Base-by-base conservation (phyloP, 2,888 invertebrate genomes). In the Tachina grossa region DNA sequence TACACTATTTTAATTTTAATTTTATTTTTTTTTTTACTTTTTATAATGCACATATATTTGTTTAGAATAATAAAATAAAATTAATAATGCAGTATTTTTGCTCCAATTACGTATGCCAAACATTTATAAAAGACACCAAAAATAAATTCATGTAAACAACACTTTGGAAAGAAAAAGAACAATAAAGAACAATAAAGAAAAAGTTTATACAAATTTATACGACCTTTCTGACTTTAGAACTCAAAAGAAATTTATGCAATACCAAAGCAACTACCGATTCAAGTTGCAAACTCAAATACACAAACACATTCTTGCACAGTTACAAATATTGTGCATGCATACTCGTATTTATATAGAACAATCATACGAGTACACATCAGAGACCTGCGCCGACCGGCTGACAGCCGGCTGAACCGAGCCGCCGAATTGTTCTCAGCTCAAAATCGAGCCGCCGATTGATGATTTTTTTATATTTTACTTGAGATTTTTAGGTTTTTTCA, bases 1-100 rank as follows among this genome's bases (percentile, higher is more conserved):
- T 61, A 43, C 14, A 57, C 11, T 31, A n/a, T 31, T 22, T 39
- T 49, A 10, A n/a, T 57, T 1, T 8, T 53, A 14, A 10, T 31
- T 22, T 39, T 49, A 6, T n/a, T 57, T 2, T 8, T 43, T n/a
- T 57, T n/a, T 57, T 11, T 16, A 16, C 2, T 47, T 65, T 11
- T 41, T 41, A 10, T 43, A 41, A 61, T 16, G 2, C 61, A 61
- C 16, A 43, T 16, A 43, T 16, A 16, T 43, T 41, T 11, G 43
- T 41, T 63, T 41, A 14, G 66, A 39, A 65, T 1, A 22, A 22
- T 0, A 59, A 39, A 76, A 43, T 51, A 74, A 82, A 85, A 82
- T 82, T 82, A 82, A 85, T 85, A 82, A 82, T 85, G 85, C 82
- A 85, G 85, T 85, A 85, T 69, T 85, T 85, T 68, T 85, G 85